phyloP scores from a whole-genome alignment of 2,797 vertebrate genomes.

The Lepus oiostolus region DNA sequence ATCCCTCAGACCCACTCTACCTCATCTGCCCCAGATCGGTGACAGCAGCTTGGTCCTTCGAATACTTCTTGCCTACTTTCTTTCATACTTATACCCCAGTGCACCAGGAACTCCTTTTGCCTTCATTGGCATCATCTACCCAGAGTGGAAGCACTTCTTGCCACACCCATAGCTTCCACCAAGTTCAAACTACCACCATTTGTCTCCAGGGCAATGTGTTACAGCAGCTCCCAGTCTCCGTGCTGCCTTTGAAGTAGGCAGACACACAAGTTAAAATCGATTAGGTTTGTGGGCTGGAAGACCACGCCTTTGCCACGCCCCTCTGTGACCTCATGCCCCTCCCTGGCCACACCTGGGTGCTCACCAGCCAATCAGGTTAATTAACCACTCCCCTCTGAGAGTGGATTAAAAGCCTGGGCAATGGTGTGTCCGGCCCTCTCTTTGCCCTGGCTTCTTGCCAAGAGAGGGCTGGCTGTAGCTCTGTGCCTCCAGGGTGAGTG shows the following conservation, averaged over 20 bases:
- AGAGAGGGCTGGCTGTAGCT: no score
- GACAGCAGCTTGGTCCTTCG: background rate
- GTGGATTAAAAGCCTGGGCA: no score
- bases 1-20: background rate
- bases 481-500: no score
- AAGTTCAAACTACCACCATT: background rate
- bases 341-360: no score
- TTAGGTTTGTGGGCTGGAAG: no score
- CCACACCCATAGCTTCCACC: background rate
- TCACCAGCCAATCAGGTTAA: no score
- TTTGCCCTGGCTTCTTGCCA: no score
- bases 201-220: background rate
- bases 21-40: background rate
- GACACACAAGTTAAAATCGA: no score
- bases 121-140: background rate
- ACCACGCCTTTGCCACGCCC: no score
- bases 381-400: no score
- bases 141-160: conserved; percentile 1
- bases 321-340: no score
- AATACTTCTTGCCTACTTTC: background rate
- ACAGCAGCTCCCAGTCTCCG: background rate
- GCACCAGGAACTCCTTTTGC: background rate
- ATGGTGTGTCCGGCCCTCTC: no score
- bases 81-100: background rate
- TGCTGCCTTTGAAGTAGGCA: background rate